Conservation (phyloP, 2,113 vertebrate species). For the Pagrus major region DNA sequence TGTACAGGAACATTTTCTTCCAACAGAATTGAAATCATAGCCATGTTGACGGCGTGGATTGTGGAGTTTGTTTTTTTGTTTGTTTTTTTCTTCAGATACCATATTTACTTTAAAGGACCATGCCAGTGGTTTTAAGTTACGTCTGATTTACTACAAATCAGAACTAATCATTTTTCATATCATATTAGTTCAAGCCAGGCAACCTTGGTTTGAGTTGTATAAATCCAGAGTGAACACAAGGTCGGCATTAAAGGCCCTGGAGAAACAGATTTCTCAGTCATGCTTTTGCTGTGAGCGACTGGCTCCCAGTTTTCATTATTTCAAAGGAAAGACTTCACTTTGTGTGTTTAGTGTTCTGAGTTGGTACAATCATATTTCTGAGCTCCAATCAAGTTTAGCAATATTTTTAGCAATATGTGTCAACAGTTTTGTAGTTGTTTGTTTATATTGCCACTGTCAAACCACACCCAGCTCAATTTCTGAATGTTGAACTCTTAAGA, state of each 20-base stretch:
- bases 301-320: background rate
- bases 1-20: slow-evolving; percentile 42
- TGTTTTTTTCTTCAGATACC: background rate
- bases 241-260: background rate
- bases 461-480: too few relatives aligned
- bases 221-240: background rate
- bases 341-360: background rate
- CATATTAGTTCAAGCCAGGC: background rate
- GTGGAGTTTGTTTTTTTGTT: background rate
- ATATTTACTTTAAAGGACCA: slow-evolving; percentile 26
- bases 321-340: background rate
- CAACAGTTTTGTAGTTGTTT: too few relatives aligned
- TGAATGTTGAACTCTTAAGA: too few relatives aligned
- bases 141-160: background rate
- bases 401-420: too few relatives aligned
- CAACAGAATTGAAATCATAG: slow-evolving; percentile 22
- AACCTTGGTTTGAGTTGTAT: background rate
- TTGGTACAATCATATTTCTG: background rate
- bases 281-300: background rate
- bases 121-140: slow-evolving; percentile 27
- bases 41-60: slow-evolving; percentile 18
- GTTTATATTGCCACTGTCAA: too few relatives aligned
- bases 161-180: background rate
- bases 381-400: background rate
- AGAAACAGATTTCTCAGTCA: background rate